These are phyloP conservation scores for Colius striatus DNA, from an alignment of 2,113 vertebrate species.

Conservation along the genomic window DNA sequence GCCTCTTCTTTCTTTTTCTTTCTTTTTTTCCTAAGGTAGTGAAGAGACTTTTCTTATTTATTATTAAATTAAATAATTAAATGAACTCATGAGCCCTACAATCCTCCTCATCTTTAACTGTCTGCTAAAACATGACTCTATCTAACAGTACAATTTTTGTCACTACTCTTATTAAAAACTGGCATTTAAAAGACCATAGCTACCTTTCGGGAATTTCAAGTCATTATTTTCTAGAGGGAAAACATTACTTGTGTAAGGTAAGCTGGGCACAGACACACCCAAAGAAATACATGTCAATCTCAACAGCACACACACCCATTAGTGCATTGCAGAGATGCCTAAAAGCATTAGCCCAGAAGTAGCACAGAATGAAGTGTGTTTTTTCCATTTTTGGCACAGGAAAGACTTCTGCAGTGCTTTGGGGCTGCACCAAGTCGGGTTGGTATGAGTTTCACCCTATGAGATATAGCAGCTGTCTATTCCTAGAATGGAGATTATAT, in stretches of 20 bases:
- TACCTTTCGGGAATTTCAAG: neutral
- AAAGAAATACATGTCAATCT: neutral
- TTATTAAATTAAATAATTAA: neutral
- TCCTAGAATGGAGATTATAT: neutral
- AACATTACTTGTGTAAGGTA: neutral
- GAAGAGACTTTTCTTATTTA: neutral
- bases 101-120: neutral
- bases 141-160: neutral
- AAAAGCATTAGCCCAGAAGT: neutral
- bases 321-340: neutral
- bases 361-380: neutral
- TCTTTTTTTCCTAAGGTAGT: neutral
- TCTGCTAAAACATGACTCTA: neutral
- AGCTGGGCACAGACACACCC: neutral
- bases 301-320: neutral
- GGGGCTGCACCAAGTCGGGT: neutral
- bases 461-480: neutral
- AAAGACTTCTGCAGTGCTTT: neutral
- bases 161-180: neutral
- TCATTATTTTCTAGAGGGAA: neutral
- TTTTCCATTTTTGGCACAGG: neutral
- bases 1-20: neutral
- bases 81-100: neutral
- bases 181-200: neutral
- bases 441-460: neutral